phyloP scores from a whole-genome alignment of 2,797 vertebrate species.

The Apogon talboti region DNA sequence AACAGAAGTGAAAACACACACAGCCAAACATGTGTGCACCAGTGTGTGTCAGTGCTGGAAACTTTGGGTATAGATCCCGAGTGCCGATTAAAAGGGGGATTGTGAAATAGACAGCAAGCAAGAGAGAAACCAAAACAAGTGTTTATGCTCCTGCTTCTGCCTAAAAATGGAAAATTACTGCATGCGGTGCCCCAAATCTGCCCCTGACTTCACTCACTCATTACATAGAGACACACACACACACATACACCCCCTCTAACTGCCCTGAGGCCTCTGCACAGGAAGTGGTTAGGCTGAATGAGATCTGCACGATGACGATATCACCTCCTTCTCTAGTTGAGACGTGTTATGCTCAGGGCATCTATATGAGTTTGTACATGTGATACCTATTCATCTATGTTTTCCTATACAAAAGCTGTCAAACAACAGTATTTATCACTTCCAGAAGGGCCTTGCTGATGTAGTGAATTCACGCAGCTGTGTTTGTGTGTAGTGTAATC shows the following conservation, averaged over 20 bases:
- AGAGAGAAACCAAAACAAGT: conserved; percentile 29
- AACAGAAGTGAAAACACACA: conserved; percentile 46
- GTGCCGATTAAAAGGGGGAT: conserved; percentile 51
- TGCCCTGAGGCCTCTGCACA: conserved; percentile 62
- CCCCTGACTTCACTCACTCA: conserved; percentile 35
- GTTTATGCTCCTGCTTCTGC: conserved; percentile 62
- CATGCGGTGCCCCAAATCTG: conserved; percentile 64
- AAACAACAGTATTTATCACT: conserved; percentile 14
- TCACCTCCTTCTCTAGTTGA: conserved; percentile 35
- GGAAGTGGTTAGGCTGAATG: conserved; percentile 75
- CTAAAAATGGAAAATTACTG: conserved; percentile 81
- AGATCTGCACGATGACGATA: conserved; percentile 54
- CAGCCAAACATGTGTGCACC: conserved; percentile 28
- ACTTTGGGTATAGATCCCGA: conserved; percentile 50
- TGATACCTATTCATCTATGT: conserved; percentile 19
- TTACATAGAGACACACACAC: conserved; percentile 32
- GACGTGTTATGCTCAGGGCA: conserved; percentile 36
- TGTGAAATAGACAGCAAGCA: conserved; percentile 51
- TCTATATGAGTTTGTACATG: conserved; percentile 39
- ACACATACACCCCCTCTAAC: conserved; percentile 41
- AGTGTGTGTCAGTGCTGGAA: conserved; percentile 52
- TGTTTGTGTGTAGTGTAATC: conserved; percentile 33
- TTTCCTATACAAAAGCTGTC: conserved; percentile 22
- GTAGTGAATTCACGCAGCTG: conserved; percentile 20
- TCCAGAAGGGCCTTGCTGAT: conserved; percentile 10